A percentile compares a stretch with the other conserved stretches of the same genome.
These are phyloP conservation scores for Craseonycteris thonglongyai DNA, from an alignment of 2,113 vertebrate genomes.

Conservation along the genomic window DNA sequence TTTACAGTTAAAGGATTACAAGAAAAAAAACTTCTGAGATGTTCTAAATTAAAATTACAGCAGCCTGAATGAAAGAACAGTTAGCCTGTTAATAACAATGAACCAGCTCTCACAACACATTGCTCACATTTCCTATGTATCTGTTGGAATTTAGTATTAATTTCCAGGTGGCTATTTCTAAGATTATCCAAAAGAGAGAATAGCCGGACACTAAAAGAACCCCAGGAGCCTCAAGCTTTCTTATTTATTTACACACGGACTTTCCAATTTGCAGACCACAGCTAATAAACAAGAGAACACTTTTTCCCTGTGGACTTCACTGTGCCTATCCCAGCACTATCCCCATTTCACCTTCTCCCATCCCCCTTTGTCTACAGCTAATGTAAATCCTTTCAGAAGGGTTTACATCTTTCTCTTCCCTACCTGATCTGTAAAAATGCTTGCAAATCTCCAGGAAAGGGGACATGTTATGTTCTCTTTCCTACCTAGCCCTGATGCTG, in stretches of 20 bases:
- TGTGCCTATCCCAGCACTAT: background rate
- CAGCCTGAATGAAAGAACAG: background rate
- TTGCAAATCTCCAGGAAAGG: background rate
- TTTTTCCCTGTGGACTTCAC: background rate
- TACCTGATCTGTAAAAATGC: background rate
- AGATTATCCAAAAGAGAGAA: background rate
- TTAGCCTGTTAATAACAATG: background rate
- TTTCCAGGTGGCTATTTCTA: background rate
- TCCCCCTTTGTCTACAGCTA: background rate
- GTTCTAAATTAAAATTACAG: background rate
- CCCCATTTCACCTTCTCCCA: background rate
- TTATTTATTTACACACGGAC: background rate
- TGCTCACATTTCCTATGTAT: background rate
- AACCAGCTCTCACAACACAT: background rate
- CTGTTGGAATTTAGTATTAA: background rate
- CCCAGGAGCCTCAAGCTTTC: background rate
- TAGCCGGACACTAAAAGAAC: background rate
- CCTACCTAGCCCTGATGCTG: background rate
- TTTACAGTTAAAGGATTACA: background rate
- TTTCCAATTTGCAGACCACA: background rate
- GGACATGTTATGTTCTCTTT: background rate
- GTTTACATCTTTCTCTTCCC: background rate
- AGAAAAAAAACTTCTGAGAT: background rate
- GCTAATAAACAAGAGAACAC: background rate
- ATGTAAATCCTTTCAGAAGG: background rate